Conservation (phyloP, 2,113 vertebrate species). For the Ellobius talpinus region DNA sequence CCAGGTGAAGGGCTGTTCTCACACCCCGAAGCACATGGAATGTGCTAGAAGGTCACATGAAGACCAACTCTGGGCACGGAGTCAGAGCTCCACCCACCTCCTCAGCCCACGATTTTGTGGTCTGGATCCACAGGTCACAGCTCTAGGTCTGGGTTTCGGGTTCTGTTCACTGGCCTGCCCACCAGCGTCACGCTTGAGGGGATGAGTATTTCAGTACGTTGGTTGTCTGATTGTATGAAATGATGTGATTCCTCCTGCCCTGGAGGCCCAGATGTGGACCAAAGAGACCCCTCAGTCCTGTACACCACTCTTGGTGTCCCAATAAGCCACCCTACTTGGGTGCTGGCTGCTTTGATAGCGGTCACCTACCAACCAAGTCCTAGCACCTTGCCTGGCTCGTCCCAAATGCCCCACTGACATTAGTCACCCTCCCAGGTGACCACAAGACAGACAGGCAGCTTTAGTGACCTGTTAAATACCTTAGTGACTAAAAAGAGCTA, state of each 20-base stretch:
- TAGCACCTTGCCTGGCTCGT: not conserved
- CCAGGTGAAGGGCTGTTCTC: not conserved
- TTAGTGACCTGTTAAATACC: not conserved
- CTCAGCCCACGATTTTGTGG: fast-evolving
- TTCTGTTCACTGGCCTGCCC: not conserved
- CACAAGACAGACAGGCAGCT: too few relatives aligned
- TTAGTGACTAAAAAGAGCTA: not conserved
- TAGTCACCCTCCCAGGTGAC: fast-evolving
- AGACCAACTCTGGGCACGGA: not conserved
- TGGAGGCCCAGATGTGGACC: not conserved
- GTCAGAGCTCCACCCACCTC: not conserved
- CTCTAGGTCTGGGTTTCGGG: not conserved
- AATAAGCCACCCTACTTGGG: not conserved
- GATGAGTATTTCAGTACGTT: not conserved
- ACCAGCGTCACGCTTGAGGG: not conserved
- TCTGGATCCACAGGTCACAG: not conserved
- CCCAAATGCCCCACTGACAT: not conserved
- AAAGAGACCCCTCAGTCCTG: not conserved
- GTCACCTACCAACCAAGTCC: not conserved
- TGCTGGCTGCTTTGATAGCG: not conserved
- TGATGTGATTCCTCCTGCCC: fast-evolving
- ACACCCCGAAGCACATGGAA: not conserved
- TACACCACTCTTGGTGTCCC: not conserved
- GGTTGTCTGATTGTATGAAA: not conserved
- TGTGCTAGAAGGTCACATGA: not conserved